Base-by-base conservation (phyloP, 2,888 invertebrate genomes). In the Drosophila rellima region DNA sequence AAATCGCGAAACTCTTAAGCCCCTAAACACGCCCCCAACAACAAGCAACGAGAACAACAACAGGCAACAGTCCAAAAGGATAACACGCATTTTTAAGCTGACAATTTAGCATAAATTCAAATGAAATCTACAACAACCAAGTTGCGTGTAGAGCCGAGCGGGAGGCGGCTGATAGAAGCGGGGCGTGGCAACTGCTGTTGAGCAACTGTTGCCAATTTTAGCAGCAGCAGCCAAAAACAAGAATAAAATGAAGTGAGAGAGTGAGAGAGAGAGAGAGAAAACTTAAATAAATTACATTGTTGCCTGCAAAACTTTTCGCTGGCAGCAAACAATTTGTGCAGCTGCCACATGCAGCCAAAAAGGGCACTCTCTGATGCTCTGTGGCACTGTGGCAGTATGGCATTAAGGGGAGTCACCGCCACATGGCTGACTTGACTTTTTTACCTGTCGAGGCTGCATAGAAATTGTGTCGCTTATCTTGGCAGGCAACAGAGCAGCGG, bases 31-130 rank as follows among this genome's bases (percentile, higher is more conserved):
- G 64, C 55, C 48, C 20, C 47, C 6, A 40, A n/a, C 35, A 42
- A 33, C 63, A 57, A 48, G 35, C 63, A 33, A 20, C 67, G 71
- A 64, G 57, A 37, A 60, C 67, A 74, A 64, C 61, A 37, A 60
- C 37, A 23, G 33, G 50, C 31, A 50, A 50, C 70, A 70, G 69
- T 75, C 73, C 68, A 75, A 64, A 82, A 78, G 82, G 80, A 87
- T 87, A 83, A 85, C 82, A 87, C 82, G 82, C 87, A 84, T 78
- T 82, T 81, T 69, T 70, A 80, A 83, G 74, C 86, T 76, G 65
- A 78, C 74, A 80, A 84, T 84, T 85, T 85, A 76, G 84, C 84
- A 85, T 85, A 87, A 85, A 87, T 87, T 87, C 87, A 84, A 87
- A 79, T 80, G 67, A 68, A 78, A 84, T 79, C 64, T 61, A 71